Conservation (phyloP, 1,140 invertebrate genomes). For the Medauroidea extradentata region DNA sequence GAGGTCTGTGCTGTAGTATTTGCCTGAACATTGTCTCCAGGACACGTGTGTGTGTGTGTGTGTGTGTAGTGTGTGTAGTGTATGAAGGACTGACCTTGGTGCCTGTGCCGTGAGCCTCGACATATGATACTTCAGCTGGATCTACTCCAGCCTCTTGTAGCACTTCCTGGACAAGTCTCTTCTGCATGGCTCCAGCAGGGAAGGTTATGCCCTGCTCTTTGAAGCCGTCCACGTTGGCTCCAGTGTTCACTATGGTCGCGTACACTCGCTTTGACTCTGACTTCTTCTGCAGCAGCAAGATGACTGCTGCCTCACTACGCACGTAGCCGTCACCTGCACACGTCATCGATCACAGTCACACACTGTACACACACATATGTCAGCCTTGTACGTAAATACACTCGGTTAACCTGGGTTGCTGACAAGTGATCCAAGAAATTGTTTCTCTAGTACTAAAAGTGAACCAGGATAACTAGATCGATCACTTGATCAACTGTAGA, state of each 20-base stretch:
- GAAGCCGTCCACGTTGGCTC: slow-evolving; percentile 53
- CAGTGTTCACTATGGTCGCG: slow-evolving; percentile 52
- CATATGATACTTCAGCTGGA: slow-evolving; percentile 38
- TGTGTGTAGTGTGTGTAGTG: no score
- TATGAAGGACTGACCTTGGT: slow-evolving; percentile 34
- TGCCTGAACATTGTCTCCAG: no score
- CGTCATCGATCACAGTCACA: neutral
- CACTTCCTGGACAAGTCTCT: slow-evolving; percentile 34
- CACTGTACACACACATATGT: neutral
- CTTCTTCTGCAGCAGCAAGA: slow-evolving; percentile 50
- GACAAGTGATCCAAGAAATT: neutral
- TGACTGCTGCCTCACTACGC: slow-evolving; percentile 53
- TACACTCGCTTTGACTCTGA: slow-evolving; percentile 49
- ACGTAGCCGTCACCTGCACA: slow-evolving; percentile 52
- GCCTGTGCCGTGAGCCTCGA: slow-evolving; percentile 49
- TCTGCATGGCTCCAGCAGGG: slow-evolving; percentile 43
- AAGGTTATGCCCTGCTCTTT: slow-evolving; percentile 54
- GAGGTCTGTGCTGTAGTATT: no score
- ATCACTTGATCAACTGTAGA: no score
- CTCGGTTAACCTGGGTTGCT: neutral
- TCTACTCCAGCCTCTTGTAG: slow-evolving; percentile 38
- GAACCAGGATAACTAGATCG: neutral
- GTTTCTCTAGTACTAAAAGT: neutral
- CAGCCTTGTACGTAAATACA: neutral
- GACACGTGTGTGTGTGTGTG: no score